phyloP scores from a whole-genome alignment of 2,113 vertebrate species.

The Leptodactylus fuscus region DNA sequence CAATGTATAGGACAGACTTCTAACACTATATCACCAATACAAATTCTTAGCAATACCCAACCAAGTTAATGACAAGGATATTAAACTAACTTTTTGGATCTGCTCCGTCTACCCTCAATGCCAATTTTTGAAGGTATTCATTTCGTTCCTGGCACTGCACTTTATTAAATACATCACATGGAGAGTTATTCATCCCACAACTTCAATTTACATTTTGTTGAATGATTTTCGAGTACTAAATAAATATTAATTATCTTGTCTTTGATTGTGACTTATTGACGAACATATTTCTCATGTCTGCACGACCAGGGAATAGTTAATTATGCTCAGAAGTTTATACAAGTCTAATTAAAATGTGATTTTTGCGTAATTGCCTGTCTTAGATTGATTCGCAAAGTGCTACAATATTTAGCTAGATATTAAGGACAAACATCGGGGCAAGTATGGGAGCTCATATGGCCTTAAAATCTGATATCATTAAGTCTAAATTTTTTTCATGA shows the following conservation, averaged over 20 bases:
- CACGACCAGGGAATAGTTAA: slow-evolving; percentile 45
- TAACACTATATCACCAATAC: no score
- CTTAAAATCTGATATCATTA: background rate
- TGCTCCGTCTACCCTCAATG: background rate
- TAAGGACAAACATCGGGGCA: slow-evolving; percentile 30
- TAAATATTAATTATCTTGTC: slow-evolving; percentile 57
- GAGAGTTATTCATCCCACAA: slow-evolving; percentile 26
- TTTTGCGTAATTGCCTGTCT: slow-evolving; percentile 47
- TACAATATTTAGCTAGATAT: slow-evolving; percentile 40
- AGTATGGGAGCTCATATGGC: background rate
- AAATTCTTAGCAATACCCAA: no score
- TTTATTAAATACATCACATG: slow-evolving; percentile 9
- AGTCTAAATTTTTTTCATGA: background rate
- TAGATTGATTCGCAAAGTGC: slow-evolving; percentile 46
- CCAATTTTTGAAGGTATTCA: background rate
- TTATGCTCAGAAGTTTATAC: slow-evolving; percentile 52
- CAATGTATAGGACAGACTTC: no score
- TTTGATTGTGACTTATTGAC: slow-evolving; percentile 43
- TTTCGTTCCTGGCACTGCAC: background rate
- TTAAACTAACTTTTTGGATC: no score
- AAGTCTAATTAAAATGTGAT: slow-evolving; percentile 55
- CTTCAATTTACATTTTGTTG: slow-evolving; percentile 39
- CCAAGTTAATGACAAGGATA: no score
- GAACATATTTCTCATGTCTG: slow-evolving; percentile 30
- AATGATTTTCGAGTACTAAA: slow-evolving; percentile 29